phyloP scores from a whole-genome alignment of 2,113 vertebrate species.

The Mungos mungo region DNA sequence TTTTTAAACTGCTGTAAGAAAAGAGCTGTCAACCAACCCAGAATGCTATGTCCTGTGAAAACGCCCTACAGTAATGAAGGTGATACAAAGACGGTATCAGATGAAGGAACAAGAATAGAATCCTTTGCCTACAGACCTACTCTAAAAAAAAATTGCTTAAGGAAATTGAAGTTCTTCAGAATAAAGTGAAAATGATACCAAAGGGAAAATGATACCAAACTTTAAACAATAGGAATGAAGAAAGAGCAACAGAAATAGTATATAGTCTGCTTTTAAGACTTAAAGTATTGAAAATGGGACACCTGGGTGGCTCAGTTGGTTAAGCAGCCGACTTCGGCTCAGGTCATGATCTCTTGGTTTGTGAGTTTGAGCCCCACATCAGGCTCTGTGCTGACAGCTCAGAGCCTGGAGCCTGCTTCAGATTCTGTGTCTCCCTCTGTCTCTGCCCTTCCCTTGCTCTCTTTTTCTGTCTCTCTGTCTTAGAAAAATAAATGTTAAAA shows the following conservation, averaged over 20 bases:
- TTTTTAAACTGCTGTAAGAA: neutral
- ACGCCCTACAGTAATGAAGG: neutral
- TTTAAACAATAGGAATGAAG: neutral
- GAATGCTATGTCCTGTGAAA: neutral
- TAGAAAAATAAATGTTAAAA: no score
- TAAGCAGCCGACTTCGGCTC: no score
- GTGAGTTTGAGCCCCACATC: no score
- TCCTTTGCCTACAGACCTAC: neutral
- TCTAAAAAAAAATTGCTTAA: neutral
- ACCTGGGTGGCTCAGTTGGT: no score
- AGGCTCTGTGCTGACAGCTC: no score
- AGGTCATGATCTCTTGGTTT: no score
- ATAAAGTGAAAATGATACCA: neutral
- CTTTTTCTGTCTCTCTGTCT: no score
- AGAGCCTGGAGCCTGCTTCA: no score
- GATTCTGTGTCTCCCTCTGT: no score
- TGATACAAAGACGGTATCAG: neutral
- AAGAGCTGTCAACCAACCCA: neutral
- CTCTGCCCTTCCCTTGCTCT: no score
- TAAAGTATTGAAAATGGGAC: neutral
- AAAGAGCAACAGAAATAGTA: neutral
- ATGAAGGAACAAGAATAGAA: neutral
- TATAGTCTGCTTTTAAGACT: neutral
- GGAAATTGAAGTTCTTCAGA: neutral
- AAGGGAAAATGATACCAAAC: neutral